Percentiles rank a stretch among this genome's conserved stretches.
These are phyloP conservation scores for Ageneiosus marmoratus DNA, from an alignment of 2,113 vertebrate genomes.

Conservation along the genomic window DNA sequence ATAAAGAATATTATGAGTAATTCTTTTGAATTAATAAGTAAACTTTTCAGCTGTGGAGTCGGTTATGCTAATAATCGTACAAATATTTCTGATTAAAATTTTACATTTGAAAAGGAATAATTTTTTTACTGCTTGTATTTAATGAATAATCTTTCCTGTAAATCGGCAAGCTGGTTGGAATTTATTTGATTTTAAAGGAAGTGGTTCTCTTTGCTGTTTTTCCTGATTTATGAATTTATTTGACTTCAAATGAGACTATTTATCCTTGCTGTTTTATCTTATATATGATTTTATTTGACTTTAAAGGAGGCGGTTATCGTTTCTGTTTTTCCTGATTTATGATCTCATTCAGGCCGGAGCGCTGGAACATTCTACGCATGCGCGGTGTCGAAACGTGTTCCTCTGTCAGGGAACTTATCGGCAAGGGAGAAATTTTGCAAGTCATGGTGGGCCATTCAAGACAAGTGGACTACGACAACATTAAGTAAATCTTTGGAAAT, in stretches of 20 bases:
- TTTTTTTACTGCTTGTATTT: no score
- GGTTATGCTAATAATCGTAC: neutral
- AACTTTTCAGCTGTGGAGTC: no score
- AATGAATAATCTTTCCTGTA: no score
- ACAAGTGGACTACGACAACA: conserved; percentile 53
- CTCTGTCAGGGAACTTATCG: conserved; percentile 69
- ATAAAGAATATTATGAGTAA: neutral
- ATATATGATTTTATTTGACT: neutral
- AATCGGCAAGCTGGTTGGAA: neutral
- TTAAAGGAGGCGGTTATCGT: neutral
- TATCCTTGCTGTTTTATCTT: no score
- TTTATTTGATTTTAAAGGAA: neutral
- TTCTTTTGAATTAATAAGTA: no score
- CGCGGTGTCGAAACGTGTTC: conserved; percentile 68
- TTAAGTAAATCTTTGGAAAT: conserved; percentile 27
- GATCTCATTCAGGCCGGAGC: conserved; percentile 64
- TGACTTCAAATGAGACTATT: no score
- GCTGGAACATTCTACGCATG: conserved; percentile 82
- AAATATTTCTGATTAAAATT: neutral
- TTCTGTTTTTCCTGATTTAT: conserved; percentile 47
- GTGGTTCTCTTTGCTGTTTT: neutral
- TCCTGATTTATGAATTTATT: conserved; percentile 58
- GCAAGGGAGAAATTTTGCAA: conserved; percentile 73
- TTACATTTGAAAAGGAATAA: no score
- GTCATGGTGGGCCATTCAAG: conserved; percentile 80